phyloP scores from a whole-genome alignment of 2,113 vertebrate genomes.

The Ciconia stormi region DNA sequence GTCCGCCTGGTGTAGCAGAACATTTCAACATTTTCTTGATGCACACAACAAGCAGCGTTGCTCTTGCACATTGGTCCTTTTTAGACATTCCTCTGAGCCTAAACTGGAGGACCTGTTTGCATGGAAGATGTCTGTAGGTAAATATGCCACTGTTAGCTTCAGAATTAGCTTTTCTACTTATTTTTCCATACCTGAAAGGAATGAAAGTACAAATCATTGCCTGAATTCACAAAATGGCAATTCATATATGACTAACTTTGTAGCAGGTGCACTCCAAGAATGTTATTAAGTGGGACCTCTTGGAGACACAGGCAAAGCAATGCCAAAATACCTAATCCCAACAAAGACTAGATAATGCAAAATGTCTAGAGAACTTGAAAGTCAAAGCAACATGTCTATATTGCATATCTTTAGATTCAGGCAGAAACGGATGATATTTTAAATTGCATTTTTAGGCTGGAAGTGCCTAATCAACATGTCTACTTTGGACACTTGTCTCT shows the following conservation, averaged over 20 bases:
- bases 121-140: not conserved
- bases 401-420: not conserved
- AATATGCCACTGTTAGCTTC: not conserved
- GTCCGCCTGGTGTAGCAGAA: not conserved
- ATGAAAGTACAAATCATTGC: not conserved
- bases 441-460: not conserved
- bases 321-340: not conserved
- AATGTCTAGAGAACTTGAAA: not conserved
- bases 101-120: not conserved
- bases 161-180: not conserved
- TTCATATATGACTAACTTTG: not conserved
- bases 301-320: not conserved
- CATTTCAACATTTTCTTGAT: not conserved
- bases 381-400: not conserved
- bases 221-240: not conserved
- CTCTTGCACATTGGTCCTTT: not conserved
- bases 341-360: not conserved
- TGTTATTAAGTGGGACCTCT: not conserved
- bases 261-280: not conserved
- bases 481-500: not conserved
- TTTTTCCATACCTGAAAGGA: not conserved
- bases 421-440: not conserved
- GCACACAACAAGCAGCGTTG: not conserved
- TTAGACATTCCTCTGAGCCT: not conserved
- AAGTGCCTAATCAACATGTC: not conserved